These are phyloP conservation scores for Enteromius fasciolatus DNA, from an alignment of 2,797 vertebrate species.

Conservation along the genomic window DNA sequence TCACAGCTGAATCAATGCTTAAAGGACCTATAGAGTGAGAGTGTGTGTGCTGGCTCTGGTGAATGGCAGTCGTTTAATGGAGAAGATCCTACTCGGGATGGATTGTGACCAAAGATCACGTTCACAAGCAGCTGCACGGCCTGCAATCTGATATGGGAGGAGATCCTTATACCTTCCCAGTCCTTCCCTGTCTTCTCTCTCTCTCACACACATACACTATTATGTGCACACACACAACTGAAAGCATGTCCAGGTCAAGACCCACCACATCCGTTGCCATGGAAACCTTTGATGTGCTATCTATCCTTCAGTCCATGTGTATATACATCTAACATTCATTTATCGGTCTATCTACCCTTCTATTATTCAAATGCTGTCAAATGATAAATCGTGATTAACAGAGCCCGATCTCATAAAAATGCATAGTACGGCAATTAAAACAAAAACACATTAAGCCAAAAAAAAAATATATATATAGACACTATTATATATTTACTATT, in stretches of 20 bases:
- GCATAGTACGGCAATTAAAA: too few relatives aligned
- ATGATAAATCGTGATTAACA: too few relatives aligned
- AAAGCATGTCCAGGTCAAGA: constrained; percentile 81
- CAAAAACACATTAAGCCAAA: too few relatives aligned
- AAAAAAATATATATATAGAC: too few relatives aligned
- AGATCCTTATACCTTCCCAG: not conserved
- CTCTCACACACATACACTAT: constrained; percentile 20
- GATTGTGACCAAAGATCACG: not conserved
- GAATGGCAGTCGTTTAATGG: not conserved
- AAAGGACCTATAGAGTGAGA: constrained; percentile 47
- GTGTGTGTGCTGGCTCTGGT: constrained; percentile 9
- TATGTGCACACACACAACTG: constrained; percentile 58
- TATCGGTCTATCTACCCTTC: not conserved
- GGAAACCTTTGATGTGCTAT: constrained; percentile 80
- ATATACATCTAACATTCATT: not conserved
- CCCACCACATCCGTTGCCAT: constrained; percentile 79
- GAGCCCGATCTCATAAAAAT: too few relatives aligned
- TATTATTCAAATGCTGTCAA: too few relatives aligned
- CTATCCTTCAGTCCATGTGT: not conserved
- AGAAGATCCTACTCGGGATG: not conserved
- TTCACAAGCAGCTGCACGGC: constrained; percentile 5
- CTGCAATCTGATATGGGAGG: not conserved
- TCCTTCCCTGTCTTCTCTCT: too few relatives aligned
- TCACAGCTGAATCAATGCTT: constrained; percentile 48
- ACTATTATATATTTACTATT: too few relatives aligned